Base-by-base conservation (phyloP, 2,797 vertebrate genomes). In the Hapalemur alaotrensis region DNA sequence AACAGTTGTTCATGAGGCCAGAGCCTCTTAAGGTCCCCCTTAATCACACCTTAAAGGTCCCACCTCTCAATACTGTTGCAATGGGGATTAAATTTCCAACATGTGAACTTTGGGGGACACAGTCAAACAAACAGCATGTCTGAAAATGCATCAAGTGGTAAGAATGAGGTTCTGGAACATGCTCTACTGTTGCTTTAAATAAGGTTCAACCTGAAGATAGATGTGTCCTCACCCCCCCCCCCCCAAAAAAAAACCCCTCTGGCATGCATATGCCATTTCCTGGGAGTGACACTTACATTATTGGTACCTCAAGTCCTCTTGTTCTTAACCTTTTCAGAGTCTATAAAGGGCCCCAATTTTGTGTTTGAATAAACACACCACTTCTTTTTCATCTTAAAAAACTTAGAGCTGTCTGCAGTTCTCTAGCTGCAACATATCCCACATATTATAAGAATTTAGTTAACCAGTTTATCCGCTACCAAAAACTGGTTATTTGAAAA, bases 291-390 rank as follows among this genome's bases (percentile, higher is more conserved):
- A 54, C 30, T 67, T 43, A 8, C 1, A 23, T 10, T 41, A 43
- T 4, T 54, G 10, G 2, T 9, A 61, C 6, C 14, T 65, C 43
- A n/a, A 4, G 76, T 91, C 22, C 41, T 81, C 54, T 43, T 30
- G 0, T 54, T 76, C 63, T 73, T 83, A 65, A 46, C 61, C 73
- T 94, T 73, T 5, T 41, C 0, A 0, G 0, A 92, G 46, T 23
- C 83, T 22, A 67, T 46, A 85, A 90, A 79, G 83, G 38, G 48
- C 25, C 76, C 48, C 50, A 30, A 63, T 79, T 97, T 97, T 67
- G 38, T 92, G 84, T 79, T 7, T 84, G 76, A 75, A 57, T 43
- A 72, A 76, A 48, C 65, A 94, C 5, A 23, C 20, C 54, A 28
- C 72, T 87, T 89, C 38, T 79, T 82, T 88, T 87, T 65, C 54